Evolutionary conservation across 2,113 vertebrate species (phyloP), one percentile per base, ranked within the genome.

Genomic region (Hassar affinis): DNA sequence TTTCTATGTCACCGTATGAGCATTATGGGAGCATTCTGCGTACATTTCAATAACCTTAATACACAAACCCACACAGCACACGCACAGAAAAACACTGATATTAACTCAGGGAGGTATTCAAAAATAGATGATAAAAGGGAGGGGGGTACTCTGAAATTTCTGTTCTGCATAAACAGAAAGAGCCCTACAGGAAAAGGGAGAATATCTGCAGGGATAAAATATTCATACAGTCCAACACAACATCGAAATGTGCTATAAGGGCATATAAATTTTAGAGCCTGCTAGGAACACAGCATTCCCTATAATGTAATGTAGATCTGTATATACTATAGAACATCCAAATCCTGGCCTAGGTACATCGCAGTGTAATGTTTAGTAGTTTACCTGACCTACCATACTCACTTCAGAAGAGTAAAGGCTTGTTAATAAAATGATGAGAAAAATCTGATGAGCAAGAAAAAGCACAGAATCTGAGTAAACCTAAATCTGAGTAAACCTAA

Each of bases 91-190:
- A 47, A 42, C 61, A 84, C 54, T 66, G 76, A 79, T 33, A 79
- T 68, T 59, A 80, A 82, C 86, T 59, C 61, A 61, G 49, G 74
- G 33, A 85, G 71, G 51, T 82, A 79, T 86, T 83, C 49, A 88
- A 86, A 88, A 85, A 86, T 85, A 80, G 61, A 86, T 88, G 75
- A 80, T 84, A 81, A 88, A 81, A 82, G 77, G 38, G 27, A 79
- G 35, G 51, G 74, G 59, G 81, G 52, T 81, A 61, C 45, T 66
- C 38, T 54, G 74, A 84, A 84, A 86, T 85, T 82, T 87, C 85
- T 83, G 81, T 83, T 62, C 57, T 84, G 30, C 52, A 75, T 84
- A 74, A 87, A 75, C 84, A 77, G 62, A 87, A 59, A 81, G 59
- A 80, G 69, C 66, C 82, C 79, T 86, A 69, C 79, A 86, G 86